phyloP scores from a whole-genome alignment of 2,888 invertebrate genomes.

The Andrena dorsata region DNA sequence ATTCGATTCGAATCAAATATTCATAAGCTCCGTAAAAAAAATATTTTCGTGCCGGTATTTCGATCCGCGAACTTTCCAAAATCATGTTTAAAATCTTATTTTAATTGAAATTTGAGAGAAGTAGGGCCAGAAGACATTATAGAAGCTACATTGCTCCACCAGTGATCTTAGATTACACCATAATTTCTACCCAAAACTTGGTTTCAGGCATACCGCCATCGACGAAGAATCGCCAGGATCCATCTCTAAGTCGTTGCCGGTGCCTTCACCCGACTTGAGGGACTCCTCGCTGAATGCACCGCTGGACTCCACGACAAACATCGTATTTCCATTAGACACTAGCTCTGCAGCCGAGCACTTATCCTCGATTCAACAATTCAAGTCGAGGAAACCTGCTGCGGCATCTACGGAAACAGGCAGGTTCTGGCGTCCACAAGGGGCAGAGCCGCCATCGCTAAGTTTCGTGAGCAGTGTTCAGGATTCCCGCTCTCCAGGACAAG shows the following conservation, averaged over 20 bases:
- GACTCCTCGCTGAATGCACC: constrained; percentile 28
- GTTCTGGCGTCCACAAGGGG: constrained; percentile 2
- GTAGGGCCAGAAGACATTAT: no score
- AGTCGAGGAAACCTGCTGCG: background rate
- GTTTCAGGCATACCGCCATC: constrained; percentile 85
- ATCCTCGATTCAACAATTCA: constrained; percentile 11
- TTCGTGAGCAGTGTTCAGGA: background rate
- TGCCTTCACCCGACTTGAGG: constrained; percentile 24
- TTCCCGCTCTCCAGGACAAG: background rate
- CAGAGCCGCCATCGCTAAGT: background rate
- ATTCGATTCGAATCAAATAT: background rate
- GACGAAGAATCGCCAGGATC: constrained; percentile 84
- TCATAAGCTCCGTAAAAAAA: background rate
- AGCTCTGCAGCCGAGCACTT: constrained; percentile 15
- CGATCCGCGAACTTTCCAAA: background rate
- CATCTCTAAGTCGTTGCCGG: constrained; percentile 63
- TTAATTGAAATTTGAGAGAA: no score
- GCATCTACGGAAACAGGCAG: background rate
- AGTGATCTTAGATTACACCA: no score
- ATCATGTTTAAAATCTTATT: background rate
- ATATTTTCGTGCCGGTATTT: background rate
- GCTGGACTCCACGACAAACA: constrained; percentile 31
- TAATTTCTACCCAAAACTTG: background rate
- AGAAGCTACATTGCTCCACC: no score
- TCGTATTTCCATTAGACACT: constrained; percentile 44